phyloP scores from a whole-genome alignment of 2,113 vertebrate genomes.

The Otus sunia region DNA sequence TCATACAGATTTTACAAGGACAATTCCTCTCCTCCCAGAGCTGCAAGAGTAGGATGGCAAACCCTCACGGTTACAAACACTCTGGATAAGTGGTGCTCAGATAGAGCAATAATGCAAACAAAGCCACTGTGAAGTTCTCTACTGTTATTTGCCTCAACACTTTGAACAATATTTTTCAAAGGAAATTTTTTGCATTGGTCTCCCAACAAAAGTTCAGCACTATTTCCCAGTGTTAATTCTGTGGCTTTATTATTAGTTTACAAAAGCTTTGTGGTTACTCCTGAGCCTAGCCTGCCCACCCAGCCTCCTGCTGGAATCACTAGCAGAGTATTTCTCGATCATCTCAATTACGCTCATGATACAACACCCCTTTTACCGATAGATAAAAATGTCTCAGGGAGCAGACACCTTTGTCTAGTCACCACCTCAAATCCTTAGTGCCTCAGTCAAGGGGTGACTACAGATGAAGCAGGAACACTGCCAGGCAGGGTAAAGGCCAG shows the following conservation, averaged over 20 bases:
- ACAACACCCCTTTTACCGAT: neutral
- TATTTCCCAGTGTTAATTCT: neutral
- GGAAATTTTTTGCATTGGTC: neutral
- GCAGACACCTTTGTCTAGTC: neutral
- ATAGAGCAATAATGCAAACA: neutral
- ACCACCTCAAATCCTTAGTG: neutral
- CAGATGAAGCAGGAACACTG: neutral
- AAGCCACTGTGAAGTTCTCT: neutral
- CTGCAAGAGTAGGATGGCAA: neutral
- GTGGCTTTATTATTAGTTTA: neutral
- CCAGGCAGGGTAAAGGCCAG: neutral
- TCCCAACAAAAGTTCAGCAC: neutral
- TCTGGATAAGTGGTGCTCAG: neutral
- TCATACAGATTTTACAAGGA: neutral
- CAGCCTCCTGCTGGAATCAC: neutral
- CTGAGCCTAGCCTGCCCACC: neutral
- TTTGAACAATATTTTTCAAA: neutral
- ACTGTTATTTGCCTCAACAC: neutral
- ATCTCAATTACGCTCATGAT: neutral
- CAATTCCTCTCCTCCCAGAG: neutral
- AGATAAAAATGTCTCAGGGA: fast-evolving
- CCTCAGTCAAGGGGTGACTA: fast-evolving
- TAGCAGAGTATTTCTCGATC: neutral
- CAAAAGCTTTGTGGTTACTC: neutral
- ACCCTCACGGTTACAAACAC: neutral